phyloP scores from a whole-genome alignment of 2,797 vertebrate species.

The Pterois miles region DNA sequence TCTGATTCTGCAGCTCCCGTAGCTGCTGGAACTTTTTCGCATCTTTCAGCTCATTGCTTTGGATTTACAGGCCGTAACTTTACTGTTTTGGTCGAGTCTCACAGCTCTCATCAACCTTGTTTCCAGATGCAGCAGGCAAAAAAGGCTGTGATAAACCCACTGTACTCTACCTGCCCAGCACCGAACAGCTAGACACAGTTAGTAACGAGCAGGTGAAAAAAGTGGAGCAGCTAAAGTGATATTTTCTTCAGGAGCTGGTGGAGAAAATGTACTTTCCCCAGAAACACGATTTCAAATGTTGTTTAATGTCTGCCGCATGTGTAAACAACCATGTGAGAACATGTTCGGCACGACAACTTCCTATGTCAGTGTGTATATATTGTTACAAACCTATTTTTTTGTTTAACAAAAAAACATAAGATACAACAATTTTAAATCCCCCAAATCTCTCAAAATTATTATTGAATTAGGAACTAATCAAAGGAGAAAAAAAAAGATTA shows the following conservation, averaged over 20 bases:
- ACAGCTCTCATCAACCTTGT: background rate
- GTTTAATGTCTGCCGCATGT: background rate
- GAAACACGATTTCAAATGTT: background rate
- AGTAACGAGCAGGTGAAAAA: background rate
- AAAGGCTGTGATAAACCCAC: background rate
- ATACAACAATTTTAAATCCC: background rate
- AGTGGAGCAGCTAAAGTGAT: background rate
- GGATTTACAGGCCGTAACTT: background rate
- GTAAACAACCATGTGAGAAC: background rate
- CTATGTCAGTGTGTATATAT: background rate
- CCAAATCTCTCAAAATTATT: background rate
- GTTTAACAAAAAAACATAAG: background rate
- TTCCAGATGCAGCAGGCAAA: background rate
- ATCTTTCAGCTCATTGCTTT: background rate
- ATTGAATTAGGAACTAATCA: background rate
- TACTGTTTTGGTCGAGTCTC: background rate
- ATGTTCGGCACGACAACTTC: background rate
- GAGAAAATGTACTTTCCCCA: background rate
- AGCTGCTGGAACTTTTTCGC: background rate
- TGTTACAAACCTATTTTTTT: background rate
- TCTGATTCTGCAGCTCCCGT: too few species aligned
- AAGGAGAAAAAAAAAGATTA: background rate
- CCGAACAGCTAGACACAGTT: background rate
- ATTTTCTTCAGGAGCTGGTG: background rate
- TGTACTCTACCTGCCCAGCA: background rate